phyloP scores from a whole-genome alignment of 2,797 vertebrate genomes.

The Prunella strophiata region DNA sequence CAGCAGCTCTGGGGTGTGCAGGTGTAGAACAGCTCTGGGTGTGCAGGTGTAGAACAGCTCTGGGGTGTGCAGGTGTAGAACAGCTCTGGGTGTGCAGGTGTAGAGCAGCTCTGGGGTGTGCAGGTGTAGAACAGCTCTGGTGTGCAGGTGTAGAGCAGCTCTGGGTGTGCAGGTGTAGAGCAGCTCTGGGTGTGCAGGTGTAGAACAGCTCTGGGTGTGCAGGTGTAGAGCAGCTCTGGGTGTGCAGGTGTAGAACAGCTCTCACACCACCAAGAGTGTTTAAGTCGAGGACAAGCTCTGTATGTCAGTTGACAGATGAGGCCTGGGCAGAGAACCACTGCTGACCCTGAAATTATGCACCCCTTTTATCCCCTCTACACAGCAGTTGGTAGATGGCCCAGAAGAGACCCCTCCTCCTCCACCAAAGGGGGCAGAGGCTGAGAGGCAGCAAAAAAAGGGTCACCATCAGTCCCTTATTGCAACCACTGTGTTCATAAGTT shows the following conservation, averaged over 20 bases:
- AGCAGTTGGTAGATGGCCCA: neutral
- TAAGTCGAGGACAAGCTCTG: neutral
- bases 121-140: too few relatives aligned
- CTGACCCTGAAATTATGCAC: neutral
- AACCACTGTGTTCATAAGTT: rapidly evolving
- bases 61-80: too few relatives aligned
- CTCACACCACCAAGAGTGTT: rapidly evolving
- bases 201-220: too few relatives aligned
- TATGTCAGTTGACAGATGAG: neutral
- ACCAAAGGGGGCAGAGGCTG: neutral
- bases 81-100: too few relatives aligned
- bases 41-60: too few relatives aligned
- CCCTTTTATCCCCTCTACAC: neutral
- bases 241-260: neutral
- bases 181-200: neutral
- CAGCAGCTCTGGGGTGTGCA: neutral
- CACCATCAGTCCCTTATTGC: neutral
- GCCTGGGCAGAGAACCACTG: neutral
- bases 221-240: neutral
- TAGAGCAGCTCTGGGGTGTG: too few relatives aligned
- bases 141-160: neutral
- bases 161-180: neutral
- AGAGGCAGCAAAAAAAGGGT: neutral
- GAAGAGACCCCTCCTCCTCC: neutral
- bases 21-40: neutral